A percentile compares a stretch with the other conserved stretches of the same genome.
Evolutionary conservation across 2,797 vertebrate species (phyloP).

Genomic region (Anniella stebbinsi): DNA sequence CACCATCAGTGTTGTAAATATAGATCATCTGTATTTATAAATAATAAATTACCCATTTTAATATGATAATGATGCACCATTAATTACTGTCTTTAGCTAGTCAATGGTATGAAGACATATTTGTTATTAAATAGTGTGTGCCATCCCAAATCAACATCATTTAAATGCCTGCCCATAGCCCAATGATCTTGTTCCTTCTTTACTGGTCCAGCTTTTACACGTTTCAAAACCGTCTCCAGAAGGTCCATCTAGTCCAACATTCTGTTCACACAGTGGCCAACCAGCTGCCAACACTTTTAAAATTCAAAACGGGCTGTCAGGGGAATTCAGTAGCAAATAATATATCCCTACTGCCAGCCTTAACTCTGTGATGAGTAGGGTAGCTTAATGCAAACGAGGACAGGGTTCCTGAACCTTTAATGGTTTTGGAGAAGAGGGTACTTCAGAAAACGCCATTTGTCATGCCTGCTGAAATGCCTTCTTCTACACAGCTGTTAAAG

Average conservation of each 20-base stretch:
- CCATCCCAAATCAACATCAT: not conserved
- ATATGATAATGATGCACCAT: not conserved
- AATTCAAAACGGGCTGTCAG: not conserved
- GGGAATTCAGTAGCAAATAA: not conserved
- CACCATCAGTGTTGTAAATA: not conserved
- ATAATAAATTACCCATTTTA: not conserved
- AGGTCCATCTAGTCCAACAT: no score
- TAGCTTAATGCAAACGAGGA: not conserved
- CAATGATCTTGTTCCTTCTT: not conserved
- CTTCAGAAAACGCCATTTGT: not conserved
- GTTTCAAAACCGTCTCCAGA: not conserved
- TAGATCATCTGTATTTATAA: not conserved
- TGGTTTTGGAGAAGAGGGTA: not conserved
- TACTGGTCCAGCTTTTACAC: not conserved
- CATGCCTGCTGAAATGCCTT: no score
- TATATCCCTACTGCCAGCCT: not conserved
- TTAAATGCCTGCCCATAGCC: not conserved
- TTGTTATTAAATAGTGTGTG: not conserved
- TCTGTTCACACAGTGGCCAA: no score
- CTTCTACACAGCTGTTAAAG: not conserved
- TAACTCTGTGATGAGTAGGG: not conserved
- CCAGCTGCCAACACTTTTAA: not conserved
- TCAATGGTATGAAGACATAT: not conserved
- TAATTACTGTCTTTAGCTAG: not conserved
- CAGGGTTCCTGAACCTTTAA: not conserved